Percentiles rank a stretch among this genome's conserved stretches.
Conservation (phyloP, 2,888 invertebrate species). For the Brassicogethes aeneus region DNA sequence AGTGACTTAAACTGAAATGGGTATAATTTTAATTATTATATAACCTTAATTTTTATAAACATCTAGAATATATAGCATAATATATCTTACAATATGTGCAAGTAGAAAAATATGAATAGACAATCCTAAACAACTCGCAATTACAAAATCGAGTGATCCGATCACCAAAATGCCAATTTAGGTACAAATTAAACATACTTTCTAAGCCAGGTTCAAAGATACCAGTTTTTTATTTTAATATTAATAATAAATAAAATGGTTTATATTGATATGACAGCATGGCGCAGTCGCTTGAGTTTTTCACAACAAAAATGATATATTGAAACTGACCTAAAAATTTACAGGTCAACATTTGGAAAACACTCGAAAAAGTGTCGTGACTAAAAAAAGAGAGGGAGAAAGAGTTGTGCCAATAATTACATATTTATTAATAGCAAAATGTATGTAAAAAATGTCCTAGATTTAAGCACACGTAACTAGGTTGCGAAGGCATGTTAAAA, state of each 20-base stretch:
- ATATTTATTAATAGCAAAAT: neutral
- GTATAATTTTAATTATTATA: constrained; percentile 10
- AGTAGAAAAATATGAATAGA: constrained; percentile 42
- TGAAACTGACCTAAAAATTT: neutral
- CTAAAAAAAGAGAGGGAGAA: neutral
- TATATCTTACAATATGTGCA: constrained; percentile 40
- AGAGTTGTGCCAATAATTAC: neutral
- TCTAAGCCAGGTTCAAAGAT: too few relatives aligned
- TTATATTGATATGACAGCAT: too few relatives aligned
- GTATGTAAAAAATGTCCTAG: neutral
- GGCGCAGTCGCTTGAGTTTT: neutral
- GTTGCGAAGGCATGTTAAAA: too few relatives aligned
- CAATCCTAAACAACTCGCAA: constrained; percentile 19
- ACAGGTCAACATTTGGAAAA: neutral
- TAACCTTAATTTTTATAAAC: constrained; percentile 15
- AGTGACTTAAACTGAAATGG: constrained; percentile 4
- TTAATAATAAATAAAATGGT: too few relatives aligned
- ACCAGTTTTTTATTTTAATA: too few relatives aligned
- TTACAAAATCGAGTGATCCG: constrained; percentile 13
- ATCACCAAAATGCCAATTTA: constrained; percentile 9
- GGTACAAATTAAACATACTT: too few relatives aligned
- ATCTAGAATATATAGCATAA: constrained; percentile 25
- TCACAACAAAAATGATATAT: neutral
- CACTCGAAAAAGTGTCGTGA: neutral
- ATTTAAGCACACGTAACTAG: too few relatives aligned